These are phyloP conservation scores for Imbricaverruca yamaguchii DNA, from an alignment of 2,888 invertebrate species.

Conservation along the genomic window DNA sequence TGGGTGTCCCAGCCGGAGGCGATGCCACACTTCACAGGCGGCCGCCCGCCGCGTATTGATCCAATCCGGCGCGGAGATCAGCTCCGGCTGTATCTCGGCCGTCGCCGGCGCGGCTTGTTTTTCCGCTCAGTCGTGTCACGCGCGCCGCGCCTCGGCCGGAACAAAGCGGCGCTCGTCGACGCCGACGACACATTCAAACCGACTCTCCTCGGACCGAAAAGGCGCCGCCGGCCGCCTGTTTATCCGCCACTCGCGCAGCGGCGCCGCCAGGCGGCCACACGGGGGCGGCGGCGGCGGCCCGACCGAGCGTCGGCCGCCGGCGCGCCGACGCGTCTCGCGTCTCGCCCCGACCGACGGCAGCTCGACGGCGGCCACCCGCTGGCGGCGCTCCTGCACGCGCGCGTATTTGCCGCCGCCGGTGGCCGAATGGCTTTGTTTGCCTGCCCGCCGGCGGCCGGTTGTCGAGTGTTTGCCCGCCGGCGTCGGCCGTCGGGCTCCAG, in stretches of 20 bases:
- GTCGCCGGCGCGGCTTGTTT: not conserved
- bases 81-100: not conserved
- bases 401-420: not conserved
- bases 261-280: not conserved
- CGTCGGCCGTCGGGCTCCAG: not conserved
- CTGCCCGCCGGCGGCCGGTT: not conserved
- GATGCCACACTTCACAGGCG: not conserved
- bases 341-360: too few species aligned
- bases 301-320: too few species aligned
- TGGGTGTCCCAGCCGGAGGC: too few species aligned
- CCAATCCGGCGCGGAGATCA: not conserved
- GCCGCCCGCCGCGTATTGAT: not conserved
- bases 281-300: not conserved
- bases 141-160: not conserved
- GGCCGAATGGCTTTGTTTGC: conserved; percentile 10
- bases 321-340: too few species aligned
- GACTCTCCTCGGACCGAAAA: not conserved
- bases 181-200: conserved; percentile 5
- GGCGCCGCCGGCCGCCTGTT: not conserved
- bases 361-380: not conserved
- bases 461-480: not conserved
- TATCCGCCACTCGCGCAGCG: not conserved
- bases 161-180: not conserved
- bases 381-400: not conserved
- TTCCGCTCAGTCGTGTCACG: conserved; percentile 3